phyloP scores from a whole-genome alignment of 2,888 invertebrate genomes.

The Diplolepis rosae region DNA sequence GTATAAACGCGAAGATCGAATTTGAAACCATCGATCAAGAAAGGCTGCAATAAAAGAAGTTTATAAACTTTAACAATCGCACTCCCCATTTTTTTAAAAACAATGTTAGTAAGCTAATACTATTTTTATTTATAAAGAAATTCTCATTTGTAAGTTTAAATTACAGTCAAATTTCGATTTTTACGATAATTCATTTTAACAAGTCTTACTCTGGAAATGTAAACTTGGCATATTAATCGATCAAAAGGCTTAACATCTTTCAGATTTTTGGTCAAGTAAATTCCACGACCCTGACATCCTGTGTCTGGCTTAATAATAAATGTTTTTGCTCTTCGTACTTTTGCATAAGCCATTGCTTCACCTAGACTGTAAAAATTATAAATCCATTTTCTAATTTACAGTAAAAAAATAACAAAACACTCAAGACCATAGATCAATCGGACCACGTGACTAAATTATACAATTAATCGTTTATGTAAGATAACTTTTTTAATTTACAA shows the following conservation, averaged over 20 bases:
- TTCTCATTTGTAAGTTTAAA: neutral
- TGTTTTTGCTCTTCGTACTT: constrained; percentile 82
- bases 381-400: neutral
- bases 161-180: neutral
- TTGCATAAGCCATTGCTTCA: constrained; percentile 83
- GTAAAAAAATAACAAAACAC: too few species aligned
- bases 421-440: too few species aligned
- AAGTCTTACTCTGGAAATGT: constrained; percentile 78
- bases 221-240: constrained; percentile 90
- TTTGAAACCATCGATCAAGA: constrained; percentile 92
- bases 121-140: neutral
- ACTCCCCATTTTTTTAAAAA: neutral
- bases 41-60: constrained; percentile 77
- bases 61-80: neutral
- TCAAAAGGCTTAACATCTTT: constrained; percentile 87
- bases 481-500: too few species aligned
- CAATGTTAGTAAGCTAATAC: neutral
- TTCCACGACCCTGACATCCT: constrained; percentile 93
- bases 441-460: too few species aligned
- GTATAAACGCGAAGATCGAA: constrained; percentile 93
- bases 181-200: neutral
- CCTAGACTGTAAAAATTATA: constrained; percentile 76
- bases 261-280: constrained; percentile 87
- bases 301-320: constrained; percentile 94
- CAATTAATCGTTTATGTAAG: too few species aligned